These are phyloP conservation scores for Ciconia nigra DNA, from an alignment of 2,797 vertebrate genomes.

Conservation along the genomic window DNA sequence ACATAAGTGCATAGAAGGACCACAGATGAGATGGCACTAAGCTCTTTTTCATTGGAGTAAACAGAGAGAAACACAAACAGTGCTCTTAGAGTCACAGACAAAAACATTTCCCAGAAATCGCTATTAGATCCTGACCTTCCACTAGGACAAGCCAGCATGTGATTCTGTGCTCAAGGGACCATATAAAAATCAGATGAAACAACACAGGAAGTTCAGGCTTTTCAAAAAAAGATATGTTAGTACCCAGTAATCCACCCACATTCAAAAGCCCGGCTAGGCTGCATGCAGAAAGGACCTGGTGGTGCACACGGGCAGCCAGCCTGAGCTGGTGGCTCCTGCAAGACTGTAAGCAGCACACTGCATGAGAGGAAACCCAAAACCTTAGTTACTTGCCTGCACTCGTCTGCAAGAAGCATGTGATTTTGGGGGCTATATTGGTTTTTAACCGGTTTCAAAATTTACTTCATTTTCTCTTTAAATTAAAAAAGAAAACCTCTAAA, in stretches of 20 bases:
- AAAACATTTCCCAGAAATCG: conserved; percentile 19
- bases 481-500: background rate
- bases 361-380: background rate
- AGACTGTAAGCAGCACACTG: fast-evolving
- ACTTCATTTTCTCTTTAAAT: background rate
- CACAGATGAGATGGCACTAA: background rate
- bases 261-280: background rate
- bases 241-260: background rate
- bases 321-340: background rate
- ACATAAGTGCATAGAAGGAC: background rate
- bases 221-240: background rate
- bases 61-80: background rate
- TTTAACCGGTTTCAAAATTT: background rate
- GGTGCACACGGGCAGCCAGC: fast-evolving
- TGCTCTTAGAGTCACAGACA: background rate
- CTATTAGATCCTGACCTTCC: background rate
- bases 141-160: background rate
- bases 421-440: background rate
- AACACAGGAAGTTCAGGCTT: background rate
- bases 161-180: background rate
- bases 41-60: background rate
- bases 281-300: background rate
- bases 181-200: background rate
- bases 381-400: background rate
- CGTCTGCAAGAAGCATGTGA: background rate